Conservation (phyloP, 2,113 vertebrate genomes). For the Scomber colias region DNA sequence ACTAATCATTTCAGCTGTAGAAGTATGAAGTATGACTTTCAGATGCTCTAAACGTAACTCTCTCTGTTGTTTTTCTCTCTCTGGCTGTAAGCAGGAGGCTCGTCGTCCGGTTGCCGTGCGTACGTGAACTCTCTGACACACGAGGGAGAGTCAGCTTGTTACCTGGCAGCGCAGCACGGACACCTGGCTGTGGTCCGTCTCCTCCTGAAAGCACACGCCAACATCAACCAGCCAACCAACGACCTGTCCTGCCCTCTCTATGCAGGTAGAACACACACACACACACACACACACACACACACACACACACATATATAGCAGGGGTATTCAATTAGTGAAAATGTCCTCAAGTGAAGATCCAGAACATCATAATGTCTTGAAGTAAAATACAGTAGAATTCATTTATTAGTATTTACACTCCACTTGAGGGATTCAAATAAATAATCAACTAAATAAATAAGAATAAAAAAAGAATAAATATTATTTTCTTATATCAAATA, state of each 20-base stretch:
- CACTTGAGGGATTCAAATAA: too few relatives aligned
- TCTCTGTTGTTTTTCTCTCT: not conserved
- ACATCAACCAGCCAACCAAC: conserved; percentile 87
- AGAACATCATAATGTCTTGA: too few relatives aligned
- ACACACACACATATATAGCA: too few relatives aligned
- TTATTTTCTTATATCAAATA: too few relatives aligned
- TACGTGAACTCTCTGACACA: conserved; percentile 89
- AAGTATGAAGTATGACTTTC: not conserved
- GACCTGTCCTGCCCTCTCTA: conserved; percentile 91
- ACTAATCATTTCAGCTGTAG: too few relatives aligned
- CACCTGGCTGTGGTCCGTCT: conserved; percentile 79
- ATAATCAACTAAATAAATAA: too few relatives aligned
- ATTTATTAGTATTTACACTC: too few relatives aligned
- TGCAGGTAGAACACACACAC: conserved; percentile 84
- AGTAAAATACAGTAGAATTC: too few relatives aligned
- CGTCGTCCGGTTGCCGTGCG: conserved; percentile 35
- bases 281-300: too few relatives aligned
- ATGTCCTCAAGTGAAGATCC: too few relatives aligned
- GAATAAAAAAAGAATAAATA: too few relatives aligned
- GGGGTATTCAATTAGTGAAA: too few relatives aligned
- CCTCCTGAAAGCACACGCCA: conserved; percentile 86
- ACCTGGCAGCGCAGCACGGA: conserved; percentile 88
- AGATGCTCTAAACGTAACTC: not conserved
- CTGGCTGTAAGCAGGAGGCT: conserved; percentile 69
- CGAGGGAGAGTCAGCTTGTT: conserved; percentile 88